Conservation (phyloP, 2,888 invertebrate genomes). For the Lepidochrysops patricia region DNA sequence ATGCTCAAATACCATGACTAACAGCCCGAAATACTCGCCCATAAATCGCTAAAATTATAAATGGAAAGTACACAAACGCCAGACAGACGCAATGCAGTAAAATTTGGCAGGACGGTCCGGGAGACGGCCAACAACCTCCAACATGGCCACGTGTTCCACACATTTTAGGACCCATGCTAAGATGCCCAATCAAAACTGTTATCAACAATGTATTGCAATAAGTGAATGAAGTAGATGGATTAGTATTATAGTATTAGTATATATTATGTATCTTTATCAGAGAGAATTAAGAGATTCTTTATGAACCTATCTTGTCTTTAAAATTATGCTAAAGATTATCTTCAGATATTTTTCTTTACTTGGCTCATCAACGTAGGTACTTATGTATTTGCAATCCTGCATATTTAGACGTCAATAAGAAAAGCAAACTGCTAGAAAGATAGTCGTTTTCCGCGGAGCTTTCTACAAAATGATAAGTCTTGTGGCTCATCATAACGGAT, state of each 20-base stretch:
- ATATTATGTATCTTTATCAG: no score
- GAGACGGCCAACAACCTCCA: not conserved
- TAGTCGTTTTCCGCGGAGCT: not conserved
- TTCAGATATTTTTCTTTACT: no score
- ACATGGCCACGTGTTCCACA: not conserved
- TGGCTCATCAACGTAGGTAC: no score
- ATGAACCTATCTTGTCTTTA: no score
- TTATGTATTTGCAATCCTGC: no score
- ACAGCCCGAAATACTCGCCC: not conserved
- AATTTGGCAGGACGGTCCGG: not conserved
- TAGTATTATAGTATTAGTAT: no score
- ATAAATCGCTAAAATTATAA: not conserved
- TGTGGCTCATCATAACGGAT: not conserved
- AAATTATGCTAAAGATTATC: no score
- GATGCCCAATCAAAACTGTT: not conserved
- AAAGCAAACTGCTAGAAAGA: not conserved
- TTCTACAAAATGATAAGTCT: not conserved
- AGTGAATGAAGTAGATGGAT: no score
- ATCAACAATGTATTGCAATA: no score
- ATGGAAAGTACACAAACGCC: conserved; percentile 3
- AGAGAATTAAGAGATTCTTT: no score
- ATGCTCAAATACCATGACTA: not conserved
- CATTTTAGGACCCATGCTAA: not conserved
- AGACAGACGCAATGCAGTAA: conserved; percentile 8
- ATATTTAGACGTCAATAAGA: not conserved